A percentile compares a stretch with the other conserved stretches of the same genome.
These are phyloP conservation scores for Lophochroa leadbeateri DNA, from an alignment of 2,113 vertebrate genomes.

Conservation along the genomic window DNA sequence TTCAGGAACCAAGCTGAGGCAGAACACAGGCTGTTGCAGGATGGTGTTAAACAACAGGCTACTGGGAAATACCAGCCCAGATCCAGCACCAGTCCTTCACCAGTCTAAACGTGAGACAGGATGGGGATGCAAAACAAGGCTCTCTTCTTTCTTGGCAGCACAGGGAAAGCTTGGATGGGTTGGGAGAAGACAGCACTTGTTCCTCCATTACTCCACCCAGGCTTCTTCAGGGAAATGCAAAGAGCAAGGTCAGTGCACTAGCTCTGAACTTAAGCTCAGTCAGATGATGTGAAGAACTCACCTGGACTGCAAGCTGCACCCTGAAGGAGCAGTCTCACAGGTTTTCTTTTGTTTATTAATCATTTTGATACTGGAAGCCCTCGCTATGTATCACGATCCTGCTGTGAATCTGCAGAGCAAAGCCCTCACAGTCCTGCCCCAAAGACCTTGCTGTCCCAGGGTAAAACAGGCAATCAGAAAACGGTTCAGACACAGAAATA, in stretches of 20 bases:
- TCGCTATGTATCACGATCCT: accelerated
- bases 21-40: background rate
- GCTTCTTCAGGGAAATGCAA: background rate
- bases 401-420: background rate
- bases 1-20: background rate
- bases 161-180: background rate
- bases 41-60: background rate
- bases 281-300: background rate
- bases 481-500: background rate
- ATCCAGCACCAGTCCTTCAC: background rate
- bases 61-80: background rate
- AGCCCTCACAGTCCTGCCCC: background rate
- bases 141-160: background rate
- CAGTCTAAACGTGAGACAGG: background rate
- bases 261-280: background rate
- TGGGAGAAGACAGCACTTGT: too few relatives aligned
- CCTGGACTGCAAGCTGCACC: too few relatives aligned
- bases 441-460: background rate
- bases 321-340: background rate
- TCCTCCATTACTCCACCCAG: background rate
- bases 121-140: background rate
- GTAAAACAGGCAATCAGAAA: background rate
- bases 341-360: background rate
- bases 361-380: background rate
- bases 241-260: too few relatives aligned